A percentile compares a stretch with the other conserved stretches of the same genome.
Evolutionary conservation across 2,888 invertebrate genomes (phyloP).

Genomic region (Thymelicus sylvestris): DNA sequence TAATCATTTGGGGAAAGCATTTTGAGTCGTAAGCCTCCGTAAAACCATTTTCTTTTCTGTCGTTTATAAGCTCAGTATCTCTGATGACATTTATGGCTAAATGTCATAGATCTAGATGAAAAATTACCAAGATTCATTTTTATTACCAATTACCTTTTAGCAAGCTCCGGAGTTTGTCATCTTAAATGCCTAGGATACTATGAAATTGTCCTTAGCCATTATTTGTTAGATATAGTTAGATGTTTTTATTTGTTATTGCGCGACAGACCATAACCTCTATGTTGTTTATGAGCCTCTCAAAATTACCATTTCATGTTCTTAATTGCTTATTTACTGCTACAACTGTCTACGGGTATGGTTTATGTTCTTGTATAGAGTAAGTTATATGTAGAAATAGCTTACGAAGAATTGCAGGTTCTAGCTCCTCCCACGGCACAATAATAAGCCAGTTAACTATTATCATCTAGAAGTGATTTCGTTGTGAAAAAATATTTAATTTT

Average conservation of each 20-base stretch:
- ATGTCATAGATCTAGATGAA: slow-evolving; percentile 6
- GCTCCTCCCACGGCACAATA: no score
- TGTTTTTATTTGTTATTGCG: slow-evolving; percentile 31
- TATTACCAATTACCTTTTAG: slow-evolving; percentile 14
- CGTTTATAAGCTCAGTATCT: no score
- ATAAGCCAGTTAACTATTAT: no score
- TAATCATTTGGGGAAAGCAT: no score
- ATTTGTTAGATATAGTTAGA: slow-evolving; percentile 20
- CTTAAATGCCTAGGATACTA: slow-evolving; percentile 21
- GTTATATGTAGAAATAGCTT: not conserved
- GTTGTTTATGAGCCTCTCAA: slow-evolving; percentile 26
- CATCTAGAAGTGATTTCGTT: no score
- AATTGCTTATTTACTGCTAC: slow-evolving; percentile 37
- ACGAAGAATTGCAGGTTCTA: not conserved
- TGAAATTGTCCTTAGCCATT: slow-evolving; percentile 1
- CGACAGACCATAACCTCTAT: slow-evolving; percentile 26
- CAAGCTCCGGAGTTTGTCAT: slow-evolving; percentile 6
- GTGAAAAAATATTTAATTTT: no score
- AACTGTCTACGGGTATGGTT: slow-evolving; percentile 24
- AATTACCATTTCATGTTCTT: slow-evolving; percentile 33
- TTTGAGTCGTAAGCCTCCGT: no score
- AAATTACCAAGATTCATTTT: slow-evolving; percentile 20
- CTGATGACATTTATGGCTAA: no score
- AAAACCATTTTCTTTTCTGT: no score
- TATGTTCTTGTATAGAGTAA: slow-evolving; percentile 16